These are phyloP conservation scores for Tinea trinotella DNA, from an alignment of 2,888 invertebrate genomes.

Conservation along the genomic window DNA sequence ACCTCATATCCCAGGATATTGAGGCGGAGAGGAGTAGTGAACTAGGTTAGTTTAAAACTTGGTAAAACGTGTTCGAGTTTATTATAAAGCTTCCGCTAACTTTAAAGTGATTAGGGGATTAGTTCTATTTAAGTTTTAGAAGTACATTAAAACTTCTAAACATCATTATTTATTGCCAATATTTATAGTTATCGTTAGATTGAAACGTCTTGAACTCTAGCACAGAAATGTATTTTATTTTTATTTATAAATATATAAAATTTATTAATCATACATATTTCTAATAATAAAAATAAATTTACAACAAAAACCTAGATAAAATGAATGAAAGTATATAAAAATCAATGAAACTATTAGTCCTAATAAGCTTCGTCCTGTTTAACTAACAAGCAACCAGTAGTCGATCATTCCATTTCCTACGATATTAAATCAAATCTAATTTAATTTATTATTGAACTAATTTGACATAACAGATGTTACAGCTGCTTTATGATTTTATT, in stretches of 20 bases:
- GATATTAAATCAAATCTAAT: background rate
- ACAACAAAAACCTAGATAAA: conserved; percentile 15
- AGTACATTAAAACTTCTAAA: conserved; percentile 11
- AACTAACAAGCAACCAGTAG: background rate
- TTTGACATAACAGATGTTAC: too few relatives aligned
- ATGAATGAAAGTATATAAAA: background rate
- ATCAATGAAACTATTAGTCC: background rate
- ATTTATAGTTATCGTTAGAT: too few relatives aligned
- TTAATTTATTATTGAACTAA: too few relatives aligned
- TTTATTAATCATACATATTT: too few relatives aligned
- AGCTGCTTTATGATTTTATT: too few relatives aligned
- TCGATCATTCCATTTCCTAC: background rate
- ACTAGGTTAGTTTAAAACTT: conserved; percentile 19
- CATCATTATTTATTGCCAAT: too few relatives aligned
- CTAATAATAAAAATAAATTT: too few relatives aligned
- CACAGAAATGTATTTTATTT: too few relatives aligned
- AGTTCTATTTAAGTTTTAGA: conserved; percentile 5
- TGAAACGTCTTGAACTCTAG: too few relatives aligned
- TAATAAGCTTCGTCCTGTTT: background rate
- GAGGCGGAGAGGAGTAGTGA: conserved; percentile 36
- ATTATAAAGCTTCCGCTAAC: background rate
- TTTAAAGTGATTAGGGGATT: background rate
- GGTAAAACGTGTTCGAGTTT: background rate
- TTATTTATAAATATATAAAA: too few relatives aligned
- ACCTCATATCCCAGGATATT: conserved; percentile 50